phyloP scores from a whole-genome alignment of 2,888 invertebrate genomes.

The Elmis aenea region DNA sequence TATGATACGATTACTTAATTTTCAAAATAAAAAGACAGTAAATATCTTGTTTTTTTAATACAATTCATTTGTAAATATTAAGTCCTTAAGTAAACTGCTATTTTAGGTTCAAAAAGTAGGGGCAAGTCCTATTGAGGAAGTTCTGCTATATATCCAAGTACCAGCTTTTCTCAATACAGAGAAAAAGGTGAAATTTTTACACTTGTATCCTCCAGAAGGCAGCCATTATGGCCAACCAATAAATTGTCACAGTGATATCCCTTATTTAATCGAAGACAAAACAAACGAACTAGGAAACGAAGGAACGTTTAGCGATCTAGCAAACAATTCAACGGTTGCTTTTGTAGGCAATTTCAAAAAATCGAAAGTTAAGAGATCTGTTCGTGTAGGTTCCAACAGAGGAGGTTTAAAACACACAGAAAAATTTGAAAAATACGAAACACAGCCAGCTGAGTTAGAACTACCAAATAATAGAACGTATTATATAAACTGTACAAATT shows the following conservation, averaged over 20 bases:
- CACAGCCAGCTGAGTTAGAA: not conserved
- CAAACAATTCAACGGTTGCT: conserved; percentile 1
- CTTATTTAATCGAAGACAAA: conserved; percentile 18
- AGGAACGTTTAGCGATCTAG: too few relatives aligned
- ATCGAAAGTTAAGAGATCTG: not conserved
- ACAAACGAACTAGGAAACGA: not conserved
- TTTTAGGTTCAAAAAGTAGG: conserved; percentile 39
- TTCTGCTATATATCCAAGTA: conserved; percentile 36
- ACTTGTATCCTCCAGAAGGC: conserved; percentile 26
- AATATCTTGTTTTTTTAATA: too few relatives aligned
- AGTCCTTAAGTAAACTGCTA: too few relatives aligned
- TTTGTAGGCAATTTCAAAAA: not conserved
- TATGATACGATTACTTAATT: too few relatives aligned
- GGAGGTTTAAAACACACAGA: conserved; percentile 6
- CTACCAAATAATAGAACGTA: conserved; percentile 31
- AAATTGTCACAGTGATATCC: conserved; percentile 27
- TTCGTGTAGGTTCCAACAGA: not conserved
- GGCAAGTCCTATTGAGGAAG: conserved; percentile 41
- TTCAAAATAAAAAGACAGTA: too few relatives aligned
- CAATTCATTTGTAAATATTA: too few relatives aligned
- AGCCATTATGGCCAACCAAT: conserved; percentile 31
- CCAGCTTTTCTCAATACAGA: conserved; percentile 31
- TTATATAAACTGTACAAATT: conserved; percentile 41
- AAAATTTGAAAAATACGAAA: conserved; percentile 4
- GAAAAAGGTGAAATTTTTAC: conserved; percentile 22